Evolutionary conservation across 2,888 invertebrate species (phyloP), one percentile per base, ranked within the genome.

Genomic region (Lampropteryx suffumata): DNA sequence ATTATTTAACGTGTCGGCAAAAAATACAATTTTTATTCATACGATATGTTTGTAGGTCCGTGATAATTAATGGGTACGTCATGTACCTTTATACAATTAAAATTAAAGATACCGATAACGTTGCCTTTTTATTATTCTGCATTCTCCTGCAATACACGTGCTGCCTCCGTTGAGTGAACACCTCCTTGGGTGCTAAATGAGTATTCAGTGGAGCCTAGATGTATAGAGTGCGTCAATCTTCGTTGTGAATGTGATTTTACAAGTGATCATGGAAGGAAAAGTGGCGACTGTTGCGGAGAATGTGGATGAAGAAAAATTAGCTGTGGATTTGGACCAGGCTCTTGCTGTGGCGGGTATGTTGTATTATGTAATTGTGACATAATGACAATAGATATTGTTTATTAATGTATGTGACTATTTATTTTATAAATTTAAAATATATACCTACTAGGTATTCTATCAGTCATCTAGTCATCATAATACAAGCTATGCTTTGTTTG

Each of bases 271-370:
- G 71, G 67, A 63, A 50, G 55, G 56, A 27, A 71, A 65, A 62
- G 62, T 79, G 35, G 61, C 59, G 10, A 82, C 77, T 1, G 55
- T 84, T 17, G 55, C 82, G 0, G 68, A 68, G 44, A 65, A 59
- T 57, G 64, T 81, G 29, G 59, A 69, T 11, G 50, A 57, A 52
- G 69, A 71, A 3, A 68, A 73, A 44, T 57, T 67, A 56, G 65
- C 69, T 1, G 73, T 75, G 3, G 80, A 84, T 66, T 69, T 85
- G 70, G 85, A 85, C 14, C 77, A 84, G 29, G 85, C 85, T 3
- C 65, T 87, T 13, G 58, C 72, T 12, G 73, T 76, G 1, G 69
- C 69, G 58, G 76, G 76, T 76, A 52, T 41, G n/a, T n/a, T n/a
- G n/a, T n/a, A n/a, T 17, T 17, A 17, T 17, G 17, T 17, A 17